A percentile compares a stretch with the other conserved stretches of the same genome.
Evolutionary conservation across 1,140 invertebrate species (phyloP).

Genomic region (Hermatobates lingyangjiaoensis): DNA sequence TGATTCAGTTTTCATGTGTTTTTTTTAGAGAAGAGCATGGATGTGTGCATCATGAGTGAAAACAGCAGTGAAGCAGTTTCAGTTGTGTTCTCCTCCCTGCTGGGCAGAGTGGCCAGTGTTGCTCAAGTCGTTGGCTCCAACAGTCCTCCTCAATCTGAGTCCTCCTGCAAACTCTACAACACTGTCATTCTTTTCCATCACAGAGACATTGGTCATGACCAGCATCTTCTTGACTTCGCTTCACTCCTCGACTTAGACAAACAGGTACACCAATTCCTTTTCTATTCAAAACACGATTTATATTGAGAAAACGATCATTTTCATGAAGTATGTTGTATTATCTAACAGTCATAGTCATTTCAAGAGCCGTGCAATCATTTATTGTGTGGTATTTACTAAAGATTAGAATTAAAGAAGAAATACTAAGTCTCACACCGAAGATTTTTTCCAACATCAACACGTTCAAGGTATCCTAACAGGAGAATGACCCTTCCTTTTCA

Average conservation of each 20-base stretch:
- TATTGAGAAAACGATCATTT: too few relatives aligned
- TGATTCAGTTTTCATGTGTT: too few relatives aligned
- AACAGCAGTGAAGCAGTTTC: slow-evolving; percentile 12
- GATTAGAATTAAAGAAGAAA: too few relatives aligned
- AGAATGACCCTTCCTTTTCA: too few relatives aligned
- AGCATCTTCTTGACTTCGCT: slow-evolving; percentile 17
- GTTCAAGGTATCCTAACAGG: too few relatives aligned
- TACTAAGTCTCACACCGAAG: too few relatives aligned
- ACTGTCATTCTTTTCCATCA: slow-evolving; percentile 17
- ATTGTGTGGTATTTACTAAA: too few relatives aligned
- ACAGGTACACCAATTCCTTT: slow-evolving; percentile 10
- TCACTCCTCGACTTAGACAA: slow-evolving; percentile 17
- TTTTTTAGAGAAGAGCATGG: slow-evolving; percentile 14
- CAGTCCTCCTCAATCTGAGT: background rate
- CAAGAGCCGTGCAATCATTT: too few relatives aligned
- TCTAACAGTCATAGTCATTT: too few relatives aligned
- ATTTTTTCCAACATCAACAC: too few relatives aligned
- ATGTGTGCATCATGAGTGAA: slow-evolving; percentile 17
- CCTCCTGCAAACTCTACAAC: slow-evolving; percentile 13
- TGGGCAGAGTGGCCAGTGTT: slow-evolving; percentile 9
- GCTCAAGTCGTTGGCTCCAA: slow-evolving; percentile 7
- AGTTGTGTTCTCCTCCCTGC: slow-evolving; percentile 10
- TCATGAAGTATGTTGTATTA: too few relatives aligned
- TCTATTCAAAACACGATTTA: background rate
- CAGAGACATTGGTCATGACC: slow-evolving; percentile 18